Percentiles rank a stretch among this genome's conserved stretches.
These are phyloP conservation scores for Villa cingulata DNA, from an alignment of 2,888 invertebrate species.

Conservation along the genomic window DNA sequence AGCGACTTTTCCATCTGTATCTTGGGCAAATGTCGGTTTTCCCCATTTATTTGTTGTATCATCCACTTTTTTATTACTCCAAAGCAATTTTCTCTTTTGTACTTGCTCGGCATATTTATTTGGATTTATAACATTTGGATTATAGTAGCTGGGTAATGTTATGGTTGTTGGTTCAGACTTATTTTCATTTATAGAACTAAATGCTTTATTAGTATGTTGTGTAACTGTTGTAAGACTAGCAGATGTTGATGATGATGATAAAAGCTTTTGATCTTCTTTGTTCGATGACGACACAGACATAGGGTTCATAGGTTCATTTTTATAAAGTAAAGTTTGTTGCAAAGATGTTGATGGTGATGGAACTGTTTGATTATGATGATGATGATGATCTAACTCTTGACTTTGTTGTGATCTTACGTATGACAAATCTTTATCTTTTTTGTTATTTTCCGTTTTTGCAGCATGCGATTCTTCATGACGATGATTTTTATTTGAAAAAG, in stretches of 20 bases:
- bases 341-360: too few species aligned
- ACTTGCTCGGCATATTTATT: conserved; percentile 77
- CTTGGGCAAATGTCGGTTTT: conserved; percentile 75
- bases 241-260: conserved; percentile 29
- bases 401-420: neutral
- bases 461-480: neutral
- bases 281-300: neutral
- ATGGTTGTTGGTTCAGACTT: neutral
- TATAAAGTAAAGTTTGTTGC: too few species aligned
- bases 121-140: conserved; percentile 57
- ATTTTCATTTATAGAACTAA: too few species aligned
- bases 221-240: neutral
- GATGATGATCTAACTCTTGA: neutral
- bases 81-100: conserved; percentile 81
- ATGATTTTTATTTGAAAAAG: conserved; percentile 5
- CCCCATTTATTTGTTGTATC: conserved; percentile 51
- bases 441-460: neutral
- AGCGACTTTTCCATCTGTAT: conserved; percentile 81
- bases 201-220: too few species aligned
- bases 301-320: conserved; percentile 11
- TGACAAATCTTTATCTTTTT: conserved; percentile 3
- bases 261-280: conserved; percentile 31
- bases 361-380: neutral
- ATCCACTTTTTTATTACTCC: conserved; percentile 62
- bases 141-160: conserved; percentile 54